A percentile compares a stretch with the other conserved stretches of the same genome.
Evolutionary conservation across 2,888 invertebrate species (phyloP).

Genomic region (Microdon myrmicae): DNA sequence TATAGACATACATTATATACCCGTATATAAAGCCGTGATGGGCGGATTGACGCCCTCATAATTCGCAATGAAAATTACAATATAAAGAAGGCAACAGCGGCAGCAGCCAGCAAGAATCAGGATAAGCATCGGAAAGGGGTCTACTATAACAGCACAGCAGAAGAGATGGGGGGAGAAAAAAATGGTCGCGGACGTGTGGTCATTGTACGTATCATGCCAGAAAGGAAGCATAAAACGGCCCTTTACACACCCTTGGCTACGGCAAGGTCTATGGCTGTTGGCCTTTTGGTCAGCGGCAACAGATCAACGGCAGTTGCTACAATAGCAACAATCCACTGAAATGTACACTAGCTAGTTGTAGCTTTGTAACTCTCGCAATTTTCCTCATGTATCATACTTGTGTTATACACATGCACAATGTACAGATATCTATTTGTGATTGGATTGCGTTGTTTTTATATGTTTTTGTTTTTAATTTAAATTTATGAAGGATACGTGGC

Average conservation of each 20-base stretch:
- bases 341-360: no score
- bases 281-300: constrained; percentile 29
- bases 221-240: constrained; percentile 46
- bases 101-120: no score
- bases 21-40: constrained; percentile 49
- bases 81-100: no score
- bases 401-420: constrained; percentile 1
- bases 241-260: constrained; percentile 29
- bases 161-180: constrained; percentile 1
- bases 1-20: no score
- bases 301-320: no score
- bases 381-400: no score
- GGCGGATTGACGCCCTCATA: constrained; percentile 53
- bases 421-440: constrained; percentile 46
- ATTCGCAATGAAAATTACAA: constrained; percentile 49
- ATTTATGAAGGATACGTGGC: constrained; percentile 46
- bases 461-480: constrained; percentile 51
- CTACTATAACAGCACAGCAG: no score
- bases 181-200: constrained; percentile 1
- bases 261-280: no score
- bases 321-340: no score
- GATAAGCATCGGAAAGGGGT: no score
- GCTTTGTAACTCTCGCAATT: no score
- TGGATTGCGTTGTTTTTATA: constrained; percentile 38
- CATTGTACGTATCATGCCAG: constrained; percentile 4